phyloP scores from a whole-genome alignment of 2,797 vertebrate species.

The Cephalopachus bancanus region DNA sequence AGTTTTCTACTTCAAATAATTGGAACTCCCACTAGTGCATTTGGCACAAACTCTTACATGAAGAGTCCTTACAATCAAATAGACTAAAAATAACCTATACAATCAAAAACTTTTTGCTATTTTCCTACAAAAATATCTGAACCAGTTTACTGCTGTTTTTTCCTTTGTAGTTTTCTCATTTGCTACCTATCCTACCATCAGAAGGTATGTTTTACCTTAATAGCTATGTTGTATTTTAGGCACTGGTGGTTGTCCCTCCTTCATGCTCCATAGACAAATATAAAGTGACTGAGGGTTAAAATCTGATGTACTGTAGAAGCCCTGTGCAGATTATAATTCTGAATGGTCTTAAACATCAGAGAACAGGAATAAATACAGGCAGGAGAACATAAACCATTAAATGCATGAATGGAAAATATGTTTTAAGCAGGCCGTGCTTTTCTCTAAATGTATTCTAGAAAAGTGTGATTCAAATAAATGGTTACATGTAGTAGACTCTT shows the following conservation, averaged over 20 bases:
- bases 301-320: background rate
- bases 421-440: conserved; percentile 19
- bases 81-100: background rate
- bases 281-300: background rate
- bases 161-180: conserved; percentile 7
- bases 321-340: background rate
- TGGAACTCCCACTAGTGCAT: background rate
- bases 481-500: background rate
- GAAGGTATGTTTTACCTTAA: background rate
- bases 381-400: conserved; percentile 17
- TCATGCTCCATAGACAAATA: background rate
- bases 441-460: conserved; percentile 51
- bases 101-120: background rate
- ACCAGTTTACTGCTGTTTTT: background rate
- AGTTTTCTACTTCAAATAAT: background rate
- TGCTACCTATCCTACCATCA: background rate
- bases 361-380: conserved; percentile 42
- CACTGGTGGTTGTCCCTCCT: background rate
- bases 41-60: background rate
- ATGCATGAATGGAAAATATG: background rate
- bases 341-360: background rate
- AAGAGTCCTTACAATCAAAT: background rate
- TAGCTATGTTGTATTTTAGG: background rate
- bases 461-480: background rate
- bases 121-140: background rate